A percentile compares a stretch with the other conserved stretches of the same genome.
These are phyloP conservation scores for Osmerus eperlanus DNA, from an alignment of 2,113 vertebrate genomes.

Conservation along the genomic window DNA sequence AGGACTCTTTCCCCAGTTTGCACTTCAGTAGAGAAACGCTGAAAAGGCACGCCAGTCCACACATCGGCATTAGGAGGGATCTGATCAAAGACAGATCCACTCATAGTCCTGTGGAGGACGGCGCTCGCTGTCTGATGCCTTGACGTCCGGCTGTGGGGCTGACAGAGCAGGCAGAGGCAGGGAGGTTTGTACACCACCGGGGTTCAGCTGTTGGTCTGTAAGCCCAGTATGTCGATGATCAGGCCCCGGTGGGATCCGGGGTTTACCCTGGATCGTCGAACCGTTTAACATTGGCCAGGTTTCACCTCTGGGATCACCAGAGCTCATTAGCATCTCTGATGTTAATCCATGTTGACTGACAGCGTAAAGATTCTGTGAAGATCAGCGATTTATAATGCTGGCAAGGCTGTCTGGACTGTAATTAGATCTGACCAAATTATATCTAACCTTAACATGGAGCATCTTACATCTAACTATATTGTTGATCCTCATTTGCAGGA, in stretches of 20 bases:
- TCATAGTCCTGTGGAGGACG: slow-evolving; percentile 37
- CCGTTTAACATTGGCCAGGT: slow-evolving; percentile 47
- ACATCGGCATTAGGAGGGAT: slow-evolving; percentile 40
- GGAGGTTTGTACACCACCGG: slow-evolving; percentile 17
- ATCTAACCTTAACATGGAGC: not conserved
- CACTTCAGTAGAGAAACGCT: slow-evolving; percentile 19
- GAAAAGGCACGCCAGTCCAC: slow-evolving; percentile 18
- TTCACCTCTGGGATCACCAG: slow-evolving; percentile 37
- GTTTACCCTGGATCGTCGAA: slow-evolving; percentile 48
- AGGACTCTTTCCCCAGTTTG: not conserved
- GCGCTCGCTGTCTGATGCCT: slow-evolving; percentile 29
- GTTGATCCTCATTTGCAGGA: too few relatives aligned
- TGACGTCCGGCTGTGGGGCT: slow-evolving; percentile 46
- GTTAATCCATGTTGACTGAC: slow-evolving; percentile 25
- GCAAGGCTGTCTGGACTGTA: not conserved
- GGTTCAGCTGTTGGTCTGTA: slow-evolving; percentile 43
- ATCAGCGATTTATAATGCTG: slow-evolving; percentile 17
- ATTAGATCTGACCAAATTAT: not conserved
- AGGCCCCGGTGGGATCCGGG: slow-evolving; percentile 19
- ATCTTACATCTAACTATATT: not conserved
- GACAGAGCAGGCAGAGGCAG: slow-evolving; percentile 37
- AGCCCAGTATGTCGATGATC: slow-evolving; percentile 61
- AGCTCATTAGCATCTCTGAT: slow-evolving; percentile 26
- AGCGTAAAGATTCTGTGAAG: slow-evolving; percentile 14
- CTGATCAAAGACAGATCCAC: slow-evolving; percentile 54